Evolutionary conservation across 2,113 vertebrate species (phyloP).

Genomic region (Orthonyx spaldingii): DNA sequence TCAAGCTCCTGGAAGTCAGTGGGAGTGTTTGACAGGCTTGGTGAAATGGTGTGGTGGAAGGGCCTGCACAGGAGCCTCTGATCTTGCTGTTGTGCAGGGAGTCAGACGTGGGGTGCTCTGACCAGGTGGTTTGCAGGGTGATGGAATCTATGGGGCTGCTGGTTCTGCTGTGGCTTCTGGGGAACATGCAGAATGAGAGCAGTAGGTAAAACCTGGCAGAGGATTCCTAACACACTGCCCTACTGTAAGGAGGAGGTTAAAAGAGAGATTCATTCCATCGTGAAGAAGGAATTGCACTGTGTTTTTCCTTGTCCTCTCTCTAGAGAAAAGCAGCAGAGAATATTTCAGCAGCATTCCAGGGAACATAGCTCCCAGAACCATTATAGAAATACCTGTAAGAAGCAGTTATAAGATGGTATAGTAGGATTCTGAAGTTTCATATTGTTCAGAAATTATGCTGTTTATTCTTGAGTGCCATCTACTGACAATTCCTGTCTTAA

Average conservation of each 20-base stretch:
- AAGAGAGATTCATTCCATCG: not conserved
- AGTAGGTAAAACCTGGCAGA: not conserved
- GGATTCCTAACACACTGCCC: not conserved
- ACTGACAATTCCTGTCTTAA: slow-evolving; percentile 2
- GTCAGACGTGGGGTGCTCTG: accelerated
- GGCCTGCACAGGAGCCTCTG: not conserved
- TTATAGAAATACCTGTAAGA: not conserved
- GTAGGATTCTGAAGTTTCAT: not conserved
- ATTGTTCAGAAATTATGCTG: not conserved
- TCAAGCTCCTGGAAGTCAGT: not conserved
- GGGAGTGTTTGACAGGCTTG: not conserved
- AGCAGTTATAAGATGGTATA: not conserved
- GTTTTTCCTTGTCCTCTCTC: not conserved
- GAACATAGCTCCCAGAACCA: not conserved
- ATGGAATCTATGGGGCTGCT: not conserved
- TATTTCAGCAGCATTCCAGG: not conserved
- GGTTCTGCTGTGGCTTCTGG: not conserved
- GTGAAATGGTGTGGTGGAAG: not conserved
- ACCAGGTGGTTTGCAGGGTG: not conserved
- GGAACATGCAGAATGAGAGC: not conserved
- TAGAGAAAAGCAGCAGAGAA: not conserved
- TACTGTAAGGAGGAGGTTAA: not conserved
- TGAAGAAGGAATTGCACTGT: not conserved
- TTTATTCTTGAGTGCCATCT: slow-evolving; percentile 55
- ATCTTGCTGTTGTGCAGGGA: not conserved